Percentiles rank a stretch among this genome's conserved stretches.
These are phyloP conservation scores for Propithecus coquereli DNA, from an alignment of 2,113 vertebrate genomes.

Conservation along the genomic window DNA sequence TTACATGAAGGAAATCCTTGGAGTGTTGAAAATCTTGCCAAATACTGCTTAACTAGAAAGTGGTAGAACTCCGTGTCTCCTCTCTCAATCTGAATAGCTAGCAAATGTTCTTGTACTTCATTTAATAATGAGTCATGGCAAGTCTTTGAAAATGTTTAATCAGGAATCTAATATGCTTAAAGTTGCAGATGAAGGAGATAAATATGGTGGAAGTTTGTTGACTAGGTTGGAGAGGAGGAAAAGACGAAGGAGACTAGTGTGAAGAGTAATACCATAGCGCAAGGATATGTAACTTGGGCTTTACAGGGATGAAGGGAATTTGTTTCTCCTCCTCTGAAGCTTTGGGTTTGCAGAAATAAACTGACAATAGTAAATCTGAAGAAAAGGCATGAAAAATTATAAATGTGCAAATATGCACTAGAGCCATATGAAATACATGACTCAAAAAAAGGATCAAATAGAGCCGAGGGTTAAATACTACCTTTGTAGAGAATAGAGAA, in stretches of 20 bases:
- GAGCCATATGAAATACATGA: background rate
- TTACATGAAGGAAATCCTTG: background rate
- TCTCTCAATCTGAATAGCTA: background rate
- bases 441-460: background rate
- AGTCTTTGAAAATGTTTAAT: background rate
- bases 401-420: background rate
- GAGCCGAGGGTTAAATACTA: background rate
- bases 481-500: background rate
- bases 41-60: background rate
- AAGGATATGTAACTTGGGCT: background rate
- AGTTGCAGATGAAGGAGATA: background rate
- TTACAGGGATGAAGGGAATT: background rate
- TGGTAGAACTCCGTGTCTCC: background rate
- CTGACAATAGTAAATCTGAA: background rate
- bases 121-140: background rate
- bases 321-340: background rate
- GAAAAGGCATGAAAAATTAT: background rate
- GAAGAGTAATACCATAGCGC: background rate
- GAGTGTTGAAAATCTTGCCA: background rate
- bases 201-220: background rate
- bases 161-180: background rate
- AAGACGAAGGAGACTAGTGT: accelerated
- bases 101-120: background rate
- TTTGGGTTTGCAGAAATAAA: background rate
- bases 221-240: background rate